phyloP scores from a whole-genome alignment of 2,797 vertebrate species.

The Odontamblyopus lacepedii region DNA sequence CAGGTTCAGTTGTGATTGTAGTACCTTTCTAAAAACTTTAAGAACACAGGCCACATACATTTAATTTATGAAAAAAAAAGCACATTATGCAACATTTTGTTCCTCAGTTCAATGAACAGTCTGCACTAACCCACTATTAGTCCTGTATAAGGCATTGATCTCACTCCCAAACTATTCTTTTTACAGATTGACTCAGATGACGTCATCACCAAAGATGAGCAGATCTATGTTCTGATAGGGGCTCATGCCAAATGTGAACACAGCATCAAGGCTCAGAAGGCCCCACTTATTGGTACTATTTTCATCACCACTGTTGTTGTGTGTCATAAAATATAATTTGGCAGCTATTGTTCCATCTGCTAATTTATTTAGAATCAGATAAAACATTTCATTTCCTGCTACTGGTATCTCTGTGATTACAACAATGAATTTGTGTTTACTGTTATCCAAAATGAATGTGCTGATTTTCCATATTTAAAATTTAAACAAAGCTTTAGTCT shows the following conservation, averaged over 20 bases:
- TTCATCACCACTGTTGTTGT: not conserved
- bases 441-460: conserved; percentile 37
- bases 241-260: conserved; percentile 83
- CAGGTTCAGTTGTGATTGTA: too few species aligned
- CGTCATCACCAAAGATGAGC: conserved; percentile 88
- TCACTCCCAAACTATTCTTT: not conserved
- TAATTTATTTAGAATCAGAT: conserved; percentile 57
- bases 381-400: conserved; percentile 58
- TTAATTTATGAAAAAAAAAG: not conserved
- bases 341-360: conserved; percentile 19
- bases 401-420: conserved; percentile 29
- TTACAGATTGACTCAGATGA: conserved; percentile 87
- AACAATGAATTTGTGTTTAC: conserved; percentile 10
- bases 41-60: too few species aligned
- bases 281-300: conserved; percentile 72
- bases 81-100: not conserved
- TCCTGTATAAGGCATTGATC: not conserved
- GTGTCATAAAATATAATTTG: conserved; percentile 24
- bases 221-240: conserved; percentile 87
- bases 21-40: too few species aligned
- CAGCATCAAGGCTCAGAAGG: conserved; percentile 74
- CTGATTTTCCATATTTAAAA: conserved; percentile 13
- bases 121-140: not conserved
- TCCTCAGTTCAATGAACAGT: not conserved
- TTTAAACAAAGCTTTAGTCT: not conserved